A percentile compares a stretch with the other conserved stretches of the same genome.
These are phyloP conservation scores for Diploscapter pachys DNA, from an alignment of 1,140 invertebrate species.

Conservation along the genomic window DNA sequence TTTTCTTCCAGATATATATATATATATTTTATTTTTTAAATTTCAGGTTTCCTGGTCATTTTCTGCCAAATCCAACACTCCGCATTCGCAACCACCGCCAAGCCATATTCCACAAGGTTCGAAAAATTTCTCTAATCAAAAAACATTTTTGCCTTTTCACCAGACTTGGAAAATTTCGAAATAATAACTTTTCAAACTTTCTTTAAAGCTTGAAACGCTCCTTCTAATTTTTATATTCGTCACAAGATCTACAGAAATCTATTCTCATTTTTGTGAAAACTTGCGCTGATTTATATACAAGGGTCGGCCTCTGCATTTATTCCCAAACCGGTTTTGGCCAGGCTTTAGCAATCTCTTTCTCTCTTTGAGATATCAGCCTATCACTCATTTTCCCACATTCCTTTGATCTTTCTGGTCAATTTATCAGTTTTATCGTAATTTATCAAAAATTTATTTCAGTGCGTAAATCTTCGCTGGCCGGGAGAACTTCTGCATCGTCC, in stretches of 20 bases:
- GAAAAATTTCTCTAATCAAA: neutral
- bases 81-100: conserved; percentile 26
- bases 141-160: neutral
- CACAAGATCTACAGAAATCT: neutral
- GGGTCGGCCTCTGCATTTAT: neutral
- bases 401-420: neutral
- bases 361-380: neutral
- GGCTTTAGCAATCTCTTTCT: neutral
- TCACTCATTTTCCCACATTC: neutral
- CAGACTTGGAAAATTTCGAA: neutral
- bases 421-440: no score
- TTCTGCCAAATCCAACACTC: conserved; percentile 23
- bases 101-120: conserved; percentile 5
- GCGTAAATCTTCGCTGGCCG: conserved; percentile 25
- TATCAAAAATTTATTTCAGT: no score
- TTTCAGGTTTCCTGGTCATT: conserved; percentile 34
- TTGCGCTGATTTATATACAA: neutral
- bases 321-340: neutral
- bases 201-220: neutral
- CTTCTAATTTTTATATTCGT: neutral
- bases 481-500: conserved; percentile 21
- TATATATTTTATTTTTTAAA: no score
- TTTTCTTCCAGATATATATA: neutral
- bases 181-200: neutral
- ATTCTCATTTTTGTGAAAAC: neutral